These are phyloP conservation scores for Drosophila carrolli DNA, from an alignment of 1,140 invertebrate species.

Conservation along the genomic window DNA sequence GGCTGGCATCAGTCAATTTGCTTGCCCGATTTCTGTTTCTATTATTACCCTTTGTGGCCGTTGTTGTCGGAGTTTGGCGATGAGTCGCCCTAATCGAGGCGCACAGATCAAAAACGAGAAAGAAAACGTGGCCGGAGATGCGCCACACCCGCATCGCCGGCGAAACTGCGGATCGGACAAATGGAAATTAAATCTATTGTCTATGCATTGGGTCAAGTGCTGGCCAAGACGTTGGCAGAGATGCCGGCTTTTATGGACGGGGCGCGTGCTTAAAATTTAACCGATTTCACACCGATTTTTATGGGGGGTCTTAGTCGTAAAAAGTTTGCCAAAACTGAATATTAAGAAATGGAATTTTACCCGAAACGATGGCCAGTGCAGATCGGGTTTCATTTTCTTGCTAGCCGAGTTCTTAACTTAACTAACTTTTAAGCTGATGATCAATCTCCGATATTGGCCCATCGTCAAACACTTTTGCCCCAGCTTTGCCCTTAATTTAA, in stretches of 20 bases:
- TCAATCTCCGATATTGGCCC: slow-evolving; percentile 23
- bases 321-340: slow-evolving; percentile 26
- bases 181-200: slow-evolving; percentile 76
- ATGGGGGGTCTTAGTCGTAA: slow-evolving; percentile 14
- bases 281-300: slow-evolving; percentile 58
- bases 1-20: slow-evolving; percentile 73
- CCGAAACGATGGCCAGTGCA: background rate
- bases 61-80: slow-evolving; percentile 30
- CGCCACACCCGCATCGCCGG: slow-evolving; percentile 71
- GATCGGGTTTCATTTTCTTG: slow-evolving; percentile 31
- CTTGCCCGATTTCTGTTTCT: slow-evolving; percentile 65
- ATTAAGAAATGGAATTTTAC: slow-evolving; percentile 21
- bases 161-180: slow-evolving; percentile 61
- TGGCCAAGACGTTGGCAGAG: slow-evolving; percentile 51
- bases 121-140: slow-evolving; percentile 67
- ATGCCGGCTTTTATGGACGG: slow-evolving; percentile 11
- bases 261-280: slow-evolving; percentile 63
- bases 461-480: slow-evolving; percentile 34
- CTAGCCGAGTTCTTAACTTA: slow-evolving; percentile 1
- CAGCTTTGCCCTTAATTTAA: slow-evolving; percentile 37
- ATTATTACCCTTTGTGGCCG: slow-evolving; percentile 45
- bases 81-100: slow-evolving; percentile 64
- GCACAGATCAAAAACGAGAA: slow-evolving; percentile 75
- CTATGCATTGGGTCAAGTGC: slow-evolving; percentile 77
- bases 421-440: slow-evolving; percentile 9